phyloP scores from a whole-genome alignment of 2,797 vertebrate genomes.

The Orestias chungarensis region DNA sequence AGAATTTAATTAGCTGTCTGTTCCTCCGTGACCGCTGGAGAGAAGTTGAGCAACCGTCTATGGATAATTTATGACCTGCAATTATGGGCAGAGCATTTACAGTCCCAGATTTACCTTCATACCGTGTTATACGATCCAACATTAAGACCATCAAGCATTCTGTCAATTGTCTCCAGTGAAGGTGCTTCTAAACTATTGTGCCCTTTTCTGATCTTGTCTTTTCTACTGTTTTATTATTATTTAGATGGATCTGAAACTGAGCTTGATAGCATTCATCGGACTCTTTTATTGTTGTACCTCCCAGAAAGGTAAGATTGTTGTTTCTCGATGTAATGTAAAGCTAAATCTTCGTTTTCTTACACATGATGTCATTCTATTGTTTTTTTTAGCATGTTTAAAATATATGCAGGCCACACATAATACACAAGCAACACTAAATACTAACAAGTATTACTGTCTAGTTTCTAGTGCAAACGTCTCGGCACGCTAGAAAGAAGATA shows the following conservation, averaged over 20 bases:
- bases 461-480: not conserved
- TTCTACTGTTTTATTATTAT: too few relatives aligned
- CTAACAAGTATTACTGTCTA: too few relatives aligned
- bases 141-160: not conserved
- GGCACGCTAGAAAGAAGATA: not conserved
- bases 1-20: conserved; percentile 50
- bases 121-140: conserved; percentile 32
- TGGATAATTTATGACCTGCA: conserved; percentile 57
- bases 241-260: conserved; percentile 87
- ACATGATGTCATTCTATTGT: conserved; percentile 17
- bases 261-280: conserved; percentile 80
- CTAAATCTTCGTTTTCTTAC: not conserved
- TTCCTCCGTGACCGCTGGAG: conserved; percentile 45
- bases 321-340: not conserved
- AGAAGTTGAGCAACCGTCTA: conserved; percentile 52
- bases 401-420: not conserved
- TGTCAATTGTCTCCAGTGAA: not conserved
- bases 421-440: too few relatives aligned
- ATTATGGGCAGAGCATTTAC: conserved; percentile 46
- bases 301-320: conserved; percentile 86
- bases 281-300: conserved; percentile 79
- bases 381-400: conserved; percentile 15
- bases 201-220: not conserved
- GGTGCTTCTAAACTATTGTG: conserved; percentile 1
- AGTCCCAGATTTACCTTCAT: conserved; percentile 20